Base-by-base conservation (phyloP, 2,113 vertebrate genomes). In the Solea senegalensis region DNA sequence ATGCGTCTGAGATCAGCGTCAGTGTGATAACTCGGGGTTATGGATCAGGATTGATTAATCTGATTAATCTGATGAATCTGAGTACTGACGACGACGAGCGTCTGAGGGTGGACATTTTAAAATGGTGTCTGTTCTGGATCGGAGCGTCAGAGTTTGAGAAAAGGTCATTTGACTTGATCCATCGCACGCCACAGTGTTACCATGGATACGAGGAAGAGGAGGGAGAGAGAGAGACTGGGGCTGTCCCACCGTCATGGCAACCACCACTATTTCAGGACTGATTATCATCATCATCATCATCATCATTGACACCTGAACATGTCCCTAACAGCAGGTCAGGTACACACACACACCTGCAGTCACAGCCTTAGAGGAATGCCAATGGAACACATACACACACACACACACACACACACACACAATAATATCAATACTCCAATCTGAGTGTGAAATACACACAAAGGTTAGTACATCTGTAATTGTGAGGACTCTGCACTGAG, bases 311-410 rank as follows among this genome's bases (percentile, higher is more conserved):
- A 82, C 67, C 66, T 55, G 27, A 76, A 69, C 28, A 52, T 45
- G 67, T 66, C 9, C n/a, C 26, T 45, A 65, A 53, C 65, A 48
- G 34, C 39, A 52, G 2, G 9, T 68, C 68, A 82, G 58, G 60
- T 75, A 2, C 72, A 53, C 59, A 62, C 14, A 64, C 54, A 63
- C 41, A 79, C 77, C 84, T 86, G 86, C 87, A 90, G 79, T 76
- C 84, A 78, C 46, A 68, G 69, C 74, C 87, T 78, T 78, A 76
- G 82, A 88, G 87, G 89, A 86, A 88, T 83, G 85, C 80, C 82
- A 90, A 88, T 84, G 62, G 80, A 63, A 48, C 57, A 70, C 50
- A 69, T 51, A 64, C 65, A 74, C 55, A 65, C 51, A 55, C 76
- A n/a, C n/a, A n/a, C n/a, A n/a, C n/a, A n/a, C n/a, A n/a, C n/a